phyloP scores from a whole-genome alignment of 2,797 vertebrate species.

The Gymnothorax reevesii region DNA sequence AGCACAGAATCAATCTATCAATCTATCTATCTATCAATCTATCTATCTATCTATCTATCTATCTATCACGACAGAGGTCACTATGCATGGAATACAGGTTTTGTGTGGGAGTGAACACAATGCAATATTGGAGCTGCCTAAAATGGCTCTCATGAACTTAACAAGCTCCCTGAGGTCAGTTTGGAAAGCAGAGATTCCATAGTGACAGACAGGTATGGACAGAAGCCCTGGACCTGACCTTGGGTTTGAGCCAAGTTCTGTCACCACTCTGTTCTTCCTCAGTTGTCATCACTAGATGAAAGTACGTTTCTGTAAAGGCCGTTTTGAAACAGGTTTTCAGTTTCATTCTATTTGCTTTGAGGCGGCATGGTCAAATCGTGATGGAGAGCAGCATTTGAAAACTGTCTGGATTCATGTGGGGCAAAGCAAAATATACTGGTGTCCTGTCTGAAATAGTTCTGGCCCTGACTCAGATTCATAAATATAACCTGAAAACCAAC shows the following conservation, averaged over 20 bases:
- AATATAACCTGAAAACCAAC: not conserved
- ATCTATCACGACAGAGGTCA: not conserved
- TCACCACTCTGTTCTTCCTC: not conserved
- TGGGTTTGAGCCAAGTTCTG: not conserved
- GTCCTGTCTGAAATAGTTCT: not conserved
- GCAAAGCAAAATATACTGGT: not conserved
- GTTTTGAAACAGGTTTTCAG: not conserved
- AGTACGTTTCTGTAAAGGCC: not conserved
- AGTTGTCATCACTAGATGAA: conserved; percentile 3
- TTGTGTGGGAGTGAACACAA: not conserved
- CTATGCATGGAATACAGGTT: not conserved
- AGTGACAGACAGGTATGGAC: conserved; percentile 5
- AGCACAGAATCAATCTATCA: not conserved
- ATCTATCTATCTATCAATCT: not conserved
- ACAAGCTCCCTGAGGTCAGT: conserved; percentile 2
- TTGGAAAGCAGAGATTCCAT: not conserved
- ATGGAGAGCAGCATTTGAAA: not conserved
- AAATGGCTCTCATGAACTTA: not conserved
- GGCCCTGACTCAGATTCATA: not conserved
- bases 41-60: not conserved
- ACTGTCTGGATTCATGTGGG: not conserved
- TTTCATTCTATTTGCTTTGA: not conserved
- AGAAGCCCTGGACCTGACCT: conserved; percentile 15
- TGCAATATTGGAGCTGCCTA: not conserved
- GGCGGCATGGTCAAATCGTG: not conserved